phyloP scores from a whole-genome alignment of 2,888 invertebrate genomes.

The Malthinus seriepunctatus region DNA sequence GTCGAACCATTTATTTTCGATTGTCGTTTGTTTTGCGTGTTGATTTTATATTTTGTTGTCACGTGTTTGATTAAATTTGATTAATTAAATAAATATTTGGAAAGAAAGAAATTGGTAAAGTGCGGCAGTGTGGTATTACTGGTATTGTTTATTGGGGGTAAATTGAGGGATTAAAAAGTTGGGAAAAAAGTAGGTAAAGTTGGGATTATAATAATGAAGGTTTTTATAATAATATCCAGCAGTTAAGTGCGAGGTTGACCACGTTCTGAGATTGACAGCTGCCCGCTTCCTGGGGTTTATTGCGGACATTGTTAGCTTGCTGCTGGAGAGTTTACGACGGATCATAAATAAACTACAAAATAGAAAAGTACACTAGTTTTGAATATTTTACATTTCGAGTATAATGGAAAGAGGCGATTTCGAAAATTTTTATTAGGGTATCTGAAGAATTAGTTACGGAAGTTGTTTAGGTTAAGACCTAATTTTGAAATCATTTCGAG shows the following conservation, averaged over 20 bases:
- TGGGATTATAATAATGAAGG: not conserved
- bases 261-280: conserved; percentile 25
- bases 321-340: conserved; percentile 23
- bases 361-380: conserved; percentile 20
- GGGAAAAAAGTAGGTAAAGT: not conserved
- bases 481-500: conserved; percentile 4
- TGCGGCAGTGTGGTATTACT: too few relatives aligned
- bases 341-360: conserved; percentile 25
- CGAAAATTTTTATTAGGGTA: conserved; percentile 17
- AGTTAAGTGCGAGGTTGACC: conserved; percentile 23
- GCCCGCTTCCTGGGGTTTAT: conserved; percentile 21
- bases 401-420: conserved; percentile 10
- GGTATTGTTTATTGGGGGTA: too few relatives aligned
- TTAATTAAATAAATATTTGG: too few relatives aligned
- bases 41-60: too few relatives aligned
- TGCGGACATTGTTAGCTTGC: conserved; percentile 26
- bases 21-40: not conserved
- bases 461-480: conserved; percentile 16
- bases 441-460: conserved; percentile 9
- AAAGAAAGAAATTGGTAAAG: too few relatives aligned
- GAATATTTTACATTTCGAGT: conserved; percentile 20
- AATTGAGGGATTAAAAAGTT: too few relatives aligned
- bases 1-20: conserved; percentile 20
- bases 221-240: conserved; percentile 5
- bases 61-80: too few relatives aligned